These are phyloP conservation scores for Callosobruchus maculatus DNA, from an alignment of 2,888 invertebrate species.

Conservation along the genomic window DNA sequence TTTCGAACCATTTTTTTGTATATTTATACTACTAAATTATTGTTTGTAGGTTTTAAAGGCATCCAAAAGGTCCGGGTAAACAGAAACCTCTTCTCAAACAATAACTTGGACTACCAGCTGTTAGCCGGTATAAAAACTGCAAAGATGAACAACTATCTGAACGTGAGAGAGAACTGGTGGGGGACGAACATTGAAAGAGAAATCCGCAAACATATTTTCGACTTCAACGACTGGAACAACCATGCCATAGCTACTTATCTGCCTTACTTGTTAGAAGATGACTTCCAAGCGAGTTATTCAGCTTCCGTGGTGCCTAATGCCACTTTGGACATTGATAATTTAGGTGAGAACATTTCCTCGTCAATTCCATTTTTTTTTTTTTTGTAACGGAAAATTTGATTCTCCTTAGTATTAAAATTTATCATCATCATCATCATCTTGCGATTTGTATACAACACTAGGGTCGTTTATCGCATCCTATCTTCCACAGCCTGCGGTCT, in stretches of 20 bases:
- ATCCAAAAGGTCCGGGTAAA: constrained; percentile 90
- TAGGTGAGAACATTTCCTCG: constrained; percentile 47
- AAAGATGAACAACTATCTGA: constrained; percentile 78
- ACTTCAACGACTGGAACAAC: constrained; percentile 99
- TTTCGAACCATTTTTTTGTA: too few relatives aligned
- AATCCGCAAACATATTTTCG: constrained; percentile 85
- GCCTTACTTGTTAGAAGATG: constrained; percentile 79
- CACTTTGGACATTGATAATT: constrained; percentile 60
- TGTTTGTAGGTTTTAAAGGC: constrained; percentile 71
- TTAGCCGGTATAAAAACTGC: constrained; percentile 90
- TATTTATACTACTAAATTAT: too few relatives aligned
- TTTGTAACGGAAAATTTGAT: too few relatives aligned
- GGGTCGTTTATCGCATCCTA: too few relatives aligned
- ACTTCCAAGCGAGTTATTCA: constrained; percentile 73
- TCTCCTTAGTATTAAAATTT: too few relatives aligned
- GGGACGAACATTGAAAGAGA: constrained; percentile 70
- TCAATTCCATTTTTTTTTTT: too few relatives aligned
- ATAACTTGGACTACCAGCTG: constrained; percentile 82
- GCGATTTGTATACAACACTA: too few relatives aligned
- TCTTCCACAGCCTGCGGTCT: too few relatives aligned
- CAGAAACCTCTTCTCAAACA: constrained; percentile 82
- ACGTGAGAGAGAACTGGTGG: constrained; percentile 97
- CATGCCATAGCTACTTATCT: constrained; percentile 89
- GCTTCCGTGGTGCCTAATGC: constrained; percentile 57
- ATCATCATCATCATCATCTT: too few relatives aligned